Evolutionary conservation across 2,888 invertebrate genomes (phyloP).

Genomic region (Xanthia icteritia): DNA sequence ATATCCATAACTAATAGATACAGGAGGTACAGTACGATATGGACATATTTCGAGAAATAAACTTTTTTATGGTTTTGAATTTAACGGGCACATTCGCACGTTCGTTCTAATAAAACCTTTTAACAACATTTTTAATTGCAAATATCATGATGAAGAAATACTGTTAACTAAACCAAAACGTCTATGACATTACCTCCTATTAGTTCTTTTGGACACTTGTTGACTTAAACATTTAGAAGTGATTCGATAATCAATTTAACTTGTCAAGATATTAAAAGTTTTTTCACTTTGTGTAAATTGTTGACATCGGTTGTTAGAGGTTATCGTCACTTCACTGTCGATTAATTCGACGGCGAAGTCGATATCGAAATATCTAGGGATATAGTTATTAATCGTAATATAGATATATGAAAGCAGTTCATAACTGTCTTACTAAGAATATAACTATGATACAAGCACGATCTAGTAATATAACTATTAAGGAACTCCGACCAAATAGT

Average conservation of each 20-base stretch:
- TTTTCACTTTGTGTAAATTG: neutral
- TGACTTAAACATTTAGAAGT: neutral
- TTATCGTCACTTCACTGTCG: neutral
- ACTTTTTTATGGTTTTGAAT: neutral
- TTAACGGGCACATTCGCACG: neutral
- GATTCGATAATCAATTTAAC: neutral
- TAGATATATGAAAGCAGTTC: too few species aligned
- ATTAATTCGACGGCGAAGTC: too few species aligned
- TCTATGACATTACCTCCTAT: neutral
- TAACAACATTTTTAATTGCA: neutral
- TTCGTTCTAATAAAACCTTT: neutral
- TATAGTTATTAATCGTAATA: too few species aligned
- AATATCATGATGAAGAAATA: neutral
- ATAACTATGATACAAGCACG: too few species aligned
- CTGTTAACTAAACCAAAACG: neutral
- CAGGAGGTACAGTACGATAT: too few species aligned
- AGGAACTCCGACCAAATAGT: too few species aligned
- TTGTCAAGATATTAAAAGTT: neutral
- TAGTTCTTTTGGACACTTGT: neutral
- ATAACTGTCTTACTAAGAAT: too few species aligned
- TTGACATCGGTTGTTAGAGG: neutral
- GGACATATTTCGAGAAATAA: neutral
- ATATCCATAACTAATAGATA: neutral
- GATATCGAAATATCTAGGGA: too few species aligned
- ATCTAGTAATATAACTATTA: too few species aligned